Evolutionary conservation across 37 sponge, comb jelly and placozoan species (phyloP), one percentile per base, ranked within the genome.

Genomic region (Oscarella lobularis): DNA sequence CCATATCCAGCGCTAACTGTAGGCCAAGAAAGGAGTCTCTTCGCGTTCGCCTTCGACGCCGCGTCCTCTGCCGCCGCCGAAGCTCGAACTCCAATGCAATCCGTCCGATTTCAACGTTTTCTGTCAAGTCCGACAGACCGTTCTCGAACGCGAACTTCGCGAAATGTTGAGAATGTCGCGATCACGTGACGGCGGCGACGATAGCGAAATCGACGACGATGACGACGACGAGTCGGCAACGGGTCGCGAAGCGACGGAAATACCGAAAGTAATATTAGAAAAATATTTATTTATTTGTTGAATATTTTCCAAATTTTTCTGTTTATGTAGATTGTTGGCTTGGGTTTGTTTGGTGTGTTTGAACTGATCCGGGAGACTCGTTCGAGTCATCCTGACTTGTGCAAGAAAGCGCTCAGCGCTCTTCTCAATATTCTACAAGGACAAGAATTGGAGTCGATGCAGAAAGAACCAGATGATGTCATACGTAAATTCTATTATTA

Each of bases 321-420:
- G 60, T 48, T 48, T 48, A 48, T 48, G 60, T 41, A 89, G 85
- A 81, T 93, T 55, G 90, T 93, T 31, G 77, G 78, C 1, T 76
- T 93, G 37, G 94, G 94, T 27, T 77, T 93, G 32, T 77, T 67
- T 36, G 94, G 94, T 3, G 84, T 93, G 72, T 87, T 93, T 75
- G 76, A 83, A 9, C 79, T 93, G 39, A 78, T 93, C 66, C 37
- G 74, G 41, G 94, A 89, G 29, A 79, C 88, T n/a, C 85, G 87
- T 81, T 71, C 67, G 38, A 79, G 77, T 6, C 76, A 83, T 40
- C 87, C 94, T 41, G 85, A 83, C 39, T 80, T 93, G 37, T 93
- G 94, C 39, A 68, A 80, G 38, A 75, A 74, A 78, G 89, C 85
- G 27, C 73, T 93, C 31, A 78, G 40, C 35, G 85, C 88, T 3